phyloP scores from a whole-genome alignment of 2,888 invertebrate genomes.

The Acleris holmiana region DNA sequence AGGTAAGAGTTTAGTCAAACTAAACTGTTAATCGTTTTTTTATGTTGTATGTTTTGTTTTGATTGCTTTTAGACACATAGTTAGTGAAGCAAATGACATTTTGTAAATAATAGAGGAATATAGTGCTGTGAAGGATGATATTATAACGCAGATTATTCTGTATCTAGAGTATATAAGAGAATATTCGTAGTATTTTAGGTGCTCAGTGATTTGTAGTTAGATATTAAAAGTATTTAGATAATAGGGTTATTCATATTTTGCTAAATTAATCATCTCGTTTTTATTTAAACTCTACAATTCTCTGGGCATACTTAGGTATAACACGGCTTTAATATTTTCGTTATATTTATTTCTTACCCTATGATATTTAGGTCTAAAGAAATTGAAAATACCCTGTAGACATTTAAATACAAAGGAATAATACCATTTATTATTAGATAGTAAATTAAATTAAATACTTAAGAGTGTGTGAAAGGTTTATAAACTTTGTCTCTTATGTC shows the following conservation, averaged over 20 bases:
- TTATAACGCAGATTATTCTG: slow-evolving; percentile 9
- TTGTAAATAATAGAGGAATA: slow-evolving; percentile 19
- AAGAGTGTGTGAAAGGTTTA: slow-evolving; percentile 22
- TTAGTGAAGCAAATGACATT: slow-evolving; percentile 1
- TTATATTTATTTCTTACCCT: background rate
- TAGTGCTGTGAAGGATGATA: slow-evolving; percentile 37
- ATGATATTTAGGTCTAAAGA: background rate
- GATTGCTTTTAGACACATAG: background rate
- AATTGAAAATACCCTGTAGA: slow-evolving; percentile 3
- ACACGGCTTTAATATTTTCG: background rate
- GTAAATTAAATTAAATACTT: background rate
- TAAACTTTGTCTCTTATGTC: background rate
- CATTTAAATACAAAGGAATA: slow-evolving; percentile 3
- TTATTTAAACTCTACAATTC: background rate
- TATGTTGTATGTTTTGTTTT: background rate
- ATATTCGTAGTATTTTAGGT: slow-evolving; percentile 8
- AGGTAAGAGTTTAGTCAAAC: background rate
- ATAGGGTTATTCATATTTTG: background rate
- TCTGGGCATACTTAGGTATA: background rate
- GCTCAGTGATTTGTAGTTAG: background rate
- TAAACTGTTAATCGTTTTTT: background rate
- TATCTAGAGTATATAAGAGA: background rate
- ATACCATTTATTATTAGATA: slow-evolving; percentile 13
- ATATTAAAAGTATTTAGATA: background rate
- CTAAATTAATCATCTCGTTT: background rate